These are phyloP conservation scores for Diarsia dahlii DNA, from an alignment of 2,888 invertebrate species.

Conservation along the genomic window DNA sequence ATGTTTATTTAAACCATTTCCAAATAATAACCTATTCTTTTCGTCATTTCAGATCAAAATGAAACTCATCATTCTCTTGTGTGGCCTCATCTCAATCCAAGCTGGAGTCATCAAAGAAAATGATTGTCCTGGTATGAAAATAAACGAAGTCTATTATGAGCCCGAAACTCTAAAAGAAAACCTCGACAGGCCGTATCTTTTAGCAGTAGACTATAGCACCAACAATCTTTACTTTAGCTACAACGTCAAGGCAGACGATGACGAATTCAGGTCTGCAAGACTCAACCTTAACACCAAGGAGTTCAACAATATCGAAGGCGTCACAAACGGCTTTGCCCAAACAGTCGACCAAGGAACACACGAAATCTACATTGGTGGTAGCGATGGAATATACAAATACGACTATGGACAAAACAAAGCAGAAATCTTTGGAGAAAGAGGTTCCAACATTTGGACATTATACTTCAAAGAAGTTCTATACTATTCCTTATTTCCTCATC, in stretches of 20 bases:
- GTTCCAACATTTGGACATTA: slow-evolving; percentile 78
- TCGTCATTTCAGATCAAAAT: slow-evolving; percentile 67
- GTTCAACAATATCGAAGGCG: slow-evolving; percentile 73
- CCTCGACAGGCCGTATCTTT: slow-evolving; percentile 78
- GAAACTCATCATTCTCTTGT: slow-evolving; percentile 70
- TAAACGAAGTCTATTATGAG: slow-evolving; percentile 74
- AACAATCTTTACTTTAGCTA: slow-evolving; percentile 83
- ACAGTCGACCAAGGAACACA: slow-evolving; percentile 78
- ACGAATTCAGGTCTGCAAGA: slow-evolving; percentile 76
- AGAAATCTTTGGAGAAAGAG: slow-evolving; percentile 72
- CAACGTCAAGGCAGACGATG: slow-evolving; percentile 71
- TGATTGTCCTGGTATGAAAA: slow-evolving; percentile 72
- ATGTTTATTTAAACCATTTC: slow-evolving; percentile 1
- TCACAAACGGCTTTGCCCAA: slow-evolving; percentile 81
- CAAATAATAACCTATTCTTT: slow-evolving; percentile 4
- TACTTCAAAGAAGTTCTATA: slow-evolving; percentile 81
- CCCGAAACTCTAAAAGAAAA: slow-evolving; percentile 74
- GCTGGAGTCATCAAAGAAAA: slow-evolving; percentile 72
- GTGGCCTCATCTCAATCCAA: slow-evolving; percentile 66
- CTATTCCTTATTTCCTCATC: slow-evolving; percentile 79
- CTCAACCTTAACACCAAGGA: slow-evolving; percentile 79
- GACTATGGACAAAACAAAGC: slow-evolving; percentile 74
- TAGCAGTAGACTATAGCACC: slow-evolving; percentile 78
- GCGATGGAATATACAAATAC: slow-evolving; percentile 82
- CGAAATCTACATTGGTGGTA: slow-evolving; percentile 80